A percentile compares a stretch with the other conserved stretches of the same genome.
These are phyloP conservation scores for Brachyalestes nurse DNA, from an alignment of 2,797 vertebrate genomes.

Conservation along the genomic window DNA sequence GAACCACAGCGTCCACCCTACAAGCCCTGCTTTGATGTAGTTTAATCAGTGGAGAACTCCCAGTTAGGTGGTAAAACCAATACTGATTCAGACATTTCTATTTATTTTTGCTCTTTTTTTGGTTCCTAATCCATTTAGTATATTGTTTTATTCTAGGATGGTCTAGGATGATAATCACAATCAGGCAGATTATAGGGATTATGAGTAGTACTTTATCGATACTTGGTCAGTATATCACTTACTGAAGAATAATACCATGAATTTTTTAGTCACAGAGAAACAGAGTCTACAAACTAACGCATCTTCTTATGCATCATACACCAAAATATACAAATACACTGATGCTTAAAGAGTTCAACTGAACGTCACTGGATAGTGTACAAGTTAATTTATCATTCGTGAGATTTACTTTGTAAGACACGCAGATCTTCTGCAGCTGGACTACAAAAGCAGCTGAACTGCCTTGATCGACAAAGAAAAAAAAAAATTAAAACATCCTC, in stretches of 20 bases:
- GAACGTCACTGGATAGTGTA: background rate
- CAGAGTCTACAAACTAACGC: too few relatives aligned
- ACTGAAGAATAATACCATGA: too few relatives aligned
- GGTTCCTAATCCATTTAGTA: too few relatives aligned
- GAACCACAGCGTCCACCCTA: slow-evolving; percentile 37
- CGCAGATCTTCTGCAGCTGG: background rate
- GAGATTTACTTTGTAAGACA: background rate
- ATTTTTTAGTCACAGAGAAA: too few relatives aligned
- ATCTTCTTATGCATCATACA: too few relatives aligned
- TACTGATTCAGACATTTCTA: slow-evolving; percentile 19
- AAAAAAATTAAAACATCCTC: background rate
- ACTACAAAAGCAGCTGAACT: slow-evolving; percentile 2
- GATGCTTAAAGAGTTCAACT: background rate
- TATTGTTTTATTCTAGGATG: background rate
- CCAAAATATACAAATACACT: background rate
- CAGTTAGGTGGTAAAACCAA: slow-evolving; percentile 1
- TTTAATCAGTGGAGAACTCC: slow-evolving; percentile 49
- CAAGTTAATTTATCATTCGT: background rate
- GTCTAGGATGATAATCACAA: background rate
- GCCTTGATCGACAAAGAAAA: background rate
- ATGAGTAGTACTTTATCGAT: too few relatives aligned
- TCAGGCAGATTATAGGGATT: too few relatives aligned
- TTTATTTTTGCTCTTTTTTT: background rate
- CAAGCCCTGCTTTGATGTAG: slow-evolving; percentile 36
- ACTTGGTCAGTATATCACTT: too few relatives aligned